These are phyloP conservation scores for Colletes collaris DNA, from an alignment of 2,888 invertebrate species.

Conservation along the genomic window DNA sequence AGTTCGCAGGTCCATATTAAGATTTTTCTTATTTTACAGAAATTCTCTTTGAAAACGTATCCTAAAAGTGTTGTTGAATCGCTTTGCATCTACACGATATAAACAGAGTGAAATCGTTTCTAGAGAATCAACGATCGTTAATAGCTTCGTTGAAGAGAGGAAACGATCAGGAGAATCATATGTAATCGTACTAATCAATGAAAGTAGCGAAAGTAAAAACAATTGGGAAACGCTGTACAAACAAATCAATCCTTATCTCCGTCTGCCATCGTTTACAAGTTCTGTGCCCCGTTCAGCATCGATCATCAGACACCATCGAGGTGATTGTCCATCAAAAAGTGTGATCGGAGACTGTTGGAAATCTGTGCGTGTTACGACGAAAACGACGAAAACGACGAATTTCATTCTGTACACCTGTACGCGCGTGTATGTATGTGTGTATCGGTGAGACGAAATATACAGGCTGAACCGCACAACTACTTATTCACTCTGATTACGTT, in stretches of 20 bases:
- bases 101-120: background rate
- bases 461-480: background rate
- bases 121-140: background rate
- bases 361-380: conserved; percentile 41
- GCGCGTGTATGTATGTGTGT: background rate
- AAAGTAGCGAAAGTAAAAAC: background rate
- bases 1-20: conserved; percentile 19
- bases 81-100: no score
- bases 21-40: conserved; percentile 10
- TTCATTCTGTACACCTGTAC: conserved; percentile 21
- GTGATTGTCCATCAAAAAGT: conserved; percentile 35
- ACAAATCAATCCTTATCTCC: conserved; percentile 1
- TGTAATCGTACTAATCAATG: background rate
- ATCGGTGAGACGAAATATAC: conserved; percentile 20
- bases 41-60: conserved; percentile 4
- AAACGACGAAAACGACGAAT: conserved; percentile 50
- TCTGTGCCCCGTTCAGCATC: no score
- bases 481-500: background rate
- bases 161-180: background rate
- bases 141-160: background rate
- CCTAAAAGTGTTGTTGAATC: background rate
- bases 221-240: conserved; percentile 51
- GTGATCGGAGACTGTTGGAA: conserved; percentile 24
- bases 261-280: conserved; percentile 1
- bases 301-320: conserved; percentile 32